Conservation (phyloP, 2,113 vertebrate genomes). For the Lophius piscatorius region DNA sequence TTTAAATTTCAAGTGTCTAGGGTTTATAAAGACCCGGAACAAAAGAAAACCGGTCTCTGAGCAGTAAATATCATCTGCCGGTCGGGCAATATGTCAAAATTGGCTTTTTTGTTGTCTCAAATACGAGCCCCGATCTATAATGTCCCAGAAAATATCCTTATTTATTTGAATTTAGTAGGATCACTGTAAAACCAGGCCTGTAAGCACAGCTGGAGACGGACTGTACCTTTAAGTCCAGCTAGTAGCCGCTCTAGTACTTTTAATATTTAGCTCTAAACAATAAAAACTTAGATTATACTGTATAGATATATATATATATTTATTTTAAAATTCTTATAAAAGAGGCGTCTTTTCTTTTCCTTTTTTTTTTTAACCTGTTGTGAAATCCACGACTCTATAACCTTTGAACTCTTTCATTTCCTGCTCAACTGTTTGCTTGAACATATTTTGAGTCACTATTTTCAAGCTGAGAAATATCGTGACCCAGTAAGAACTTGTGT, state of each 20-base stretch:
- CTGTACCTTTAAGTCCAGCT: too few relatives aligned
- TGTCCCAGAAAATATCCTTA: constrained; percentile 73
- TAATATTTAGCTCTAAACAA: not conserved
- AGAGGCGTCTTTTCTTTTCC: too few relatives aligned
- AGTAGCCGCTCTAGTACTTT: not conserved
- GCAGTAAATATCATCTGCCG: constrained; percentile 85
- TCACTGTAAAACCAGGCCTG: constrained; percentile 55
- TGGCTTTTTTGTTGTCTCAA: constrained; percentile 84
- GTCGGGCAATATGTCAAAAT: constrained; percentile 84
- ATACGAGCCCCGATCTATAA: constrained; percentile 65
- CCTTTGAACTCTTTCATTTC: too few relatives aligned
- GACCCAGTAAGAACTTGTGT: too few relatives aligned
- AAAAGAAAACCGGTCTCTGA: constrained; percentile 83
- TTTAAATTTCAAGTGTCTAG: constrained; percentile 87
- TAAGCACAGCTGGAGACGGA: constrained; percentile 44
- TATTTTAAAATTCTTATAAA: too few relatives aligned
- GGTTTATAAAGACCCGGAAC: constrained; percentile 84
- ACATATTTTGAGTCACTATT: too few relatives aligned
- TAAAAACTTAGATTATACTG: too few relatives aligned
- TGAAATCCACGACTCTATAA: constrained; percentile 75
- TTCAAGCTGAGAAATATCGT: too few relatives aligned
- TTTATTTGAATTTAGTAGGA: constrained; percentile 71
- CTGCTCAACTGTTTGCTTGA: too few relatives aligned
- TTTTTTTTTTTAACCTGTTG: constrained; percentile 67
- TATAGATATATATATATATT: too few relatives aligned